Conservation (phyloP, 2,113 vertebrate species). For the Tetraodon nigroviridis region DNA sequence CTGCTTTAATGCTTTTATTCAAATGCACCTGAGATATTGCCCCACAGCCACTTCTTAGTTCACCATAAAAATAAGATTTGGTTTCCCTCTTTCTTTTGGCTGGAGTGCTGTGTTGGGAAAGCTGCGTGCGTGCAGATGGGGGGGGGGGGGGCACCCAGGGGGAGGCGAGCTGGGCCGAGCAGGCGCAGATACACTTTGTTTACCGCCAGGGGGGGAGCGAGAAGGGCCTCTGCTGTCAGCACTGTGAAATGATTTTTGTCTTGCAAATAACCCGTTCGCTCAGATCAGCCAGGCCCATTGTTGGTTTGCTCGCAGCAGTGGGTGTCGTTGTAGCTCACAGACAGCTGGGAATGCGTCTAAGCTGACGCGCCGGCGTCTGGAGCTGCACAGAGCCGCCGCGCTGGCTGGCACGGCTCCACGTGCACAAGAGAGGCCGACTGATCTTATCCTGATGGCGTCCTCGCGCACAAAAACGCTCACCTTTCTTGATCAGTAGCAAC, state of each 20-base stretch:
- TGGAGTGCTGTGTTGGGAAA: conserved; percentile 56
- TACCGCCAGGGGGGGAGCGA: conserved; percentile 29
- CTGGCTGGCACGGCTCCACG: neutral
- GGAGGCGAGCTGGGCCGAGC: conserved; percentile 18
- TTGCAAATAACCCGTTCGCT: conserved; percentile 60
- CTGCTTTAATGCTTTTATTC: conserved; percentile 78
- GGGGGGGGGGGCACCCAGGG: conserved; percentile 32
- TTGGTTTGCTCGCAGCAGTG: conserved; percentile 45
- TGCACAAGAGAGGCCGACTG: conserved; percentile 21
- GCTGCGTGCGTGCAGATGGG: conserved; percentile 48
- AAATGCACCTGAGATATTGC: conserved; percentile 71
- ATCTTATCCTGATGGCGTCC: conserved; percentile 28
- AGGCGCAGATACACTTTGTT: conserved; percentile 25
- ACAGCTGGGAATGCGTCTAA: conserved; percentile 26
- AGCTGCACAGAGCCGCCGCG: neutral
- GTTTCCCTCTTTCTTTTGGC: conserved; percentile 44
- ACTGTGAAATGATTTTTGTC: conserved; percentile 53
- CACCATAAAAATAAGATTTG: conserved; percentile 67
- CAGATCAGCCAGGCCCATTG: conserved; percentile 46
- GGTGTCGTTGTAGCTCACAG: conserved; percentile 48
- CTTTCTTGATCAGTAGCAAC: conserved; percentile 24
- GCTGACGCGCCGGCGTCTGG: neutral
- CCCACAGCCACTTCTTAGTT: conserved; percentile 64
- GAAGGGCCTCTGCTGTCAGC: conserved; percentile 15
- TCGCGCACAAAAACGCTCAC: conserved; percentile 11